A percentile compares a stretch with the other conserved stretches of the same genome.
Conservation (phyloP, 2,797 vertebrate species). For the Sebastes steindachneri region DNA sequence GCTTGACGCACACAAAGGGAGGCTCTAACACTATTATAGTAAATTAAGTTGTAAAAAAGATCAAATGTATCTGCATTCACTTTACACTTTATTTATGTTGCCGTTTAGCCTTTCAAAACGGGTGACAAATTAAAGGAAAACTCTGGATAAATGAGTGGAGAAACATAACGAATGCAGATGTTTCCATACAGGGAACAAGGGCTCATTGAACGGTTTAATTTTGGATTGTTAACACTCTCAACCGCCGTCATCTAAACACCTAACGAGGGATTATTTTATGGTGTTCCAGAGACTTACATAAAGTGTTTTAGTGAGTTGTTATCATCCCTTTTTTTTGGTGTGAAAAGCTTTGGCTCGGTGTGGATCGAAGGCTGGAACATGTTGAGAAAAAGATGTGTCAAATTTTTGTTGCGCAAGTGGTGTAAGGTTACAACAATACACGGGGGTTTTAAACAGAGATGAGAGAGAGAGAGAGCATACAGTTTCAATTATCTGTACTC, state of each 20-base stretch:
- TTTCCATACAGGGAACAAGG: neutral
- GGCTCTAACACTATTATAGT: no score
- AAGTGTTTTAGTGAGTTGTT: neutral
- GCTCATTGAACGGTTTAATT: neutral
- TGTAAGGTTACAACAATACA: slow-evolving; percentile 7
- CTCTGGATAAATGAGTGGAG: no score
- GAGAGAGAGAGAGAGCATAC: slow-evolving; percentile 18
- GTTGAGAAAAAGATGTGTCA: neutral
- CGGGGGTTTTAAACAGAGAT: neutral
- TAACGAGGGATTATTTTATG: neutral
- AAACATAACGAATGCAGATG: no score
- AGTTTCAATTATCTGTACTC: slow-evolving; percentile 65
- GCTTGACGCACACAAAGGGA: no score
- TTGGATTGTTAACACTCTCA: neutral
- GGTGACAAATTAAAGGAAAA: neutral
- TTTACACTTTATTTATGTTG: no score
- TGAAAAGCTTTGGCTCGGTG: neutral
- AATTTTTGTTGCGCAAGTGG: neutral
- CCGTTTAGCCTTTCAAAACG: no score
- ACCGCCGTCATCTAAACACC: neutral
- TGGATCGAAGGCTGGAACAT: neutral
- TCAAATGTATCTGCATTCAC: no score
- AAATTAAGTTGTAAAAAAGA: no score
- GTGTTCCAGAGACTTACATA: neutral
- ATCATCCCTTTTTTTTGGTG: neutral